Conservation (phyloP, 2,113 vertebrate species). For the Suricata suricatta region DNA sequence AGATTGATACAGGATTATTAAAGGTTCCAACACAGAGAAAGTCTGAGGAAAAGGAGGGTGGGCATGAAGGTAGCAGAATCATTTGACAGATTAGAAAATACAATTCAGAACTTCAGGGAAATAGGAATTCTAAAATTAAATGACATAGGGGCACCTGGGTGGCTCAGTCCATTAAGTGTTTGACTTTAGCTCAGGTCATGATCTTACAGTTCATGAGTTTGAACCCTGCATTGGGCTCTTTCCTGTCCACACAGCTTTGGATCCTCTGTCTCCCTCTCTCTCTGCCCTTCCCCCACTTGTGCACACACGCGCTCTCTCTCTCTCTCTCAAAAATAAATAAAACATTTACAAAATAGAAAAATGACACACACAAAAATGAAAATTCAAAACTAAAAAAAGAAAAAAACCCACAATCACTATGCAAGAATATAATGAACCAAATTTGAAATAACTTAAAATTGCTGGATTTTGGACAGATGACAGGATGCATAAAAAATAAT, state of each 20-base stretch:
- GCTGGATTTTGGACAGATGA: neutral
- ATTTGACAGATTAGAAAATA: neutral
- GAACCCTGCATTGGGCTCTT: too few species aligned
- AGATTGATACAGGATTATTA: neutral
- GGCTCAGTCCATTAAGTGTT: too few species aligned
- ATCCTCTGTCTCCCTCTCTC: too few species aligned
- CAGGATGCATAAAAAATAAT: neutral
- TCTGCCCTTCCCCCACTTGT: too few species aligned
- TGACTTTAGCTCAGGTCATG: too few species aligned
- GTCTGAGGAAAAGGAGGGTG: neutral
- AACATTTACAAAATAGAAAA: neutral
- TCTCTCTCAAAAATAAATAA: too few species aligned
- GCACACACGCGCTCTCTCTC: too few species aligned
- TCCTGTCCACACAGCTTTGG: too few species aligned
- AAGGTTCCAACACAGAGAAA: accelerated
- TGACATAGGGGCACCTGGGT: neutral
- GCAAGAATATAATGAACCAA: neutral
- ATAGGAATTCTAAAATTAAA: neutral
- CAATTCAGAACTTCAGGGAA: neutral
- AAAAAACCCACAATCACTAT: neutral
- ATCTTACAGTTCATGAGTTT: too few species aligned
- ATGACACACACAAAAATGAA: neutral
- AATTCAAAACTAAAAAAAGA: neutral
- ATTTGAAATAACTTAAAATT: neutral
- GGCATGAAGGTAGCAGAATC: neutral